A percentile compares a stretch with the other conserved stretches of the same genome.
Conservation (phyloP, 2,113 vertebrate species). For the Octodon degus region DNA sequence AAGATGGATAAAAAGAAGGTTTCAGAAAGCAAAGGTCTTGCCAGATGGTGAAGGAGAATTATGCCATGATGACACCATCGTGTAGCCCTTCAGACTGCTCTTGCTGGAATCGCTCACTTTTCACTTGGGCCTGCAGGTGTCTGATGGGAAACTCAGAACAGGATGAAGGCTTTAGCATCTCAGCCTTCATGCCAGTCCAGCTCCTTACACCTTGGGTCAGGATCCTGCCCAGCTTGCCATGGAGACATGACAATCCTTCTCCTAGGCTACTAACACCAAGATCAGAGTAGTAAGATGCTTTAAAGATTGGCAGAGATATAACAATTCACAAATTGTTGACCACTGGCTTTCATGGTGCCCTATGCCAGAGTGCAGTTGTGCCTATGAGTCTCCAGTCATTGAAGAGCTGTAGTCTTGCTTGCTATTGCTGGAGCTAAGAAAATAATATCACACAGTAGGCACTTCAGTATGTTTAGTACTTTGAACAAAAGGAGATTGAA, state of each 20-base stretch:
- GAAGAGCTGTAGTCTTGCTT: not conserved
- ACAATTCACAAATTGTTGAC: not conserved
- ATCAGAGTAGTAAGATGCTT: not conserved
- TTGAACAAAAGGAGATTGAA: not conserved
- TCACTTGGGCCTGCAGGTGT: not conserved
- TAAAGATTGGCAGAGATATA: not conserved
- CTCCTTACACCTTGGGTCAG: not conserved
- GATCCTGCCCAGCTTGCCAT: not conserved
- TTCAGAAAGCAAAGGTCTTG: slow-evolving; percentile 3
- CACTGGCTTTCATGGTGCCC: not conserved
- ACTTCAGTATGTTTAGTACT: no score
- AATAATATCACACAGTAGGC: not conserved
- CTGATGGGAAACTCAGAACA: not conserved
- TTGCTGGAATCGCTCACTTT: not conserved
- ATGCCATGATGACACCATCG: not conserved
- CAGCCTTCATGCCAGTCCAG: not conserved
- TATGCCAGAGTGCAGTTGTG: not conserved
- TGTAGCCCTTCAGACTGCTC: not conserved
- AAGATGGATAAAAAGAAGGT: not conserved
- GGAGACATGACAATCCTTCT: not conserved
- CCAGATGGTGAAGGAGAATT: not conserved
- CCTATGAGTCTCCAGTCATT: not conserved
- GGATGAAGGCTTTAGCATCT: not conserved
- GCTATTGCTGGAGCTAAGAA: not conserved
- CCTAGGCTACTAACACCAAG: not conserved